Conservation (phyloP, 2,888 invertebrate species). For the Zhuqinia jingwanae region DNA sequence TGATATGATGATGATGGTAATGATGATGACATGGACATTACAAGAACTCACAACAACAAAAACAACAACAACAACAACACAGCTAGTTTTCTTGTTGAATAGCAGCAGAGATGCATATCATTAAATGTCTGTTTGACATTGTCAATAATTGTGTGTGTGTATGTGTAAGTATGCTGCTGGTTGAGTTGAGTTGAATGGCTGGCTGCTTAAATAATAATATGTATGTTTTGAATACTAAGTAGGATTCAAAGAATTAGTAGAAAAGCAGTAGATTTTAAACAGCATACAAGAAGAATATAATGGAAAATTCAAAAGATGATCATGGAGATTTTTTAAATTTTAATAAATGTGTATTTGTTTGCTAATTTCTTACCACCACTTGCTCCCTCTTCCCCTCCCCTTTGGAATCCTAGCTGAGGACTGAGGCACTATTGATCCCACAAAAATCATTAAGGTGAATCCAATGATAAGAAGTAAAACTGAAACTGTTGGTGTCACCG, state of each 20-base stretch:
- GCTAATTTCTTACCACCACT: slow-evolving; percentile 90
- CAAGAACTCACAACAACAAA: no score
- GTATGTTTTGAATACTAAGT: neutral
- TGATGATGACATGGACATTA: no score
- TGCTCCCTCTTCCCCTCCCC: slow-evolving; percentile 91
- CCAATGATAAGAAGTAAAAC: slow-evolving; percentile 77
- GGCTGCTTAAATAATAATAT: neutral
- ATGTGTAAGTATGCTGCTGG: no score
- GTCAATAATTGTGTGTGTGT: no score
- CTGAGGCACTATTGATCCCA: slow-evolving; percentile 79
- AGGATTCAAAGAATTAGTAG: neutral
- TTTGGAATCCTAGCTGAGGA: slow-evolving; percentile 80
- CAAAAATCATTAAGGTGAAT: slow-evolving; percentile 77
- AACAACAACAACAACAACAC: no score
- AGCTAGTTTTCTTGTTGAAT: no score
- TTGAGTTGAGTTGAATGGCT: no score
- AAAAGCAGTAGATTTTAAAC: no score
- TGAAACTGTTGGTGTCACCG: slow-evolving; percentile 77
- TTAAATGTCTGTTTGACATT: no score
- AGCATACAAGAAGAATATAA: neutral
- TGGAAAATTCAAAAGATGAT: neutral
- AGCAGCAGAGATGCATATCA: no score
- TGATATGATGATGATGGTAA: no score
- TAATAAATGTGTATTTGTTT: neutral
- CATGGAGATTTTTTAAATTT: neutral